Conservation (phyloP, 1,140 invertebrate species). For the Homarus americanus region DNA sequence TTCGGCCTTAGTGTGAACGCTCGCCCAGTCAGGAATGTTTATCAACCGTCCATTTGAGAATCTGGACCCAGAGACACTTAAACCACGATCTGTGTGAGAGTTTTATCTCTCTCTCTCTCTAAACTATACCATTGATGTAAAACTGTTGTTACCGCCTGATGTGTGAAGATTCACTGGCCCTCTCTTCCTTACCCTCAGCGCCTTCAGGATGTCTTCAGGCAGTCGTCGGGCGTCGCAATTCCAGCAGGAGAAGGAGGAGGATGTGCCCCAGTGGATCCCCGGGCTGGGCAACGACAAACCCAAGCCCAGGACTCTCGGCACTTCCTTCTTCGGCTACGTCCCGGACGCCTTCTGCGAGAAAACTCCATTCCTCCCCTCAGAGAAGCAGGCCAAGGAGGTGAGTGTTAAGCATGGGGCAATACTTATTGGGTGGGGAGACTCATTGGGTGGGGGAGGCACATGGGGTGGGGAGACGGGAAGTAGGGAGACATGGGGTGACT, state of each 20-base stretch:
- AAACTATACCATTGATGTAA: not conserved
- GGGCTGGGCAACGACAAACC: slow-evolving; percentile 76
- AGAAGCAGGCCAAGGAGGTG: slow-evolving; percentile 47
- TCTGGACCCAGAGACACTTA: no score
- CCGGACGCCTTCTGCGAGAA: slow-evolving; percentile 77
- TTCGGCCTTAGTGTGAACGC: no score
- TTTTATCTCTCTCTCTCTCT: no score
- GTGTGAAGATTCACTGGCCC: not conserved
- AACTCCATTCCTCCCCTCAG: slow-evolving; percentile 75
- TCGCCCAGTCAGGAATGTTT: no score
- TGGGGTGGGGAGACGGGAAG: not conserved
- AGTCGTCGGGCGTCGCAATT: slow-evolving; percentile 83
- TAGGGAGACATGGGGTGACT: not conserved
- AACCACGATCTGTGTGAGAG: not conserved
- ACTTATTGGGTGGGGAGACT: no score
- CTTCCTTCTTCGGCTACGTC: slow-evolving; percentile 77
- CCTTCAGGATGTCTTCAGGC: slow-evolving; percentile 76
- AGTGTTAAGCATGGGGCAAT: not conserved
- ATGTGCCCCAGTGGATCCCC: slow-evolving; percentile 80
- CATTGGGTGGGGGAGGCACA: not conserved
- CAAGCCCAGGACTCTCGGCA: slow-evolving; percentile 75
- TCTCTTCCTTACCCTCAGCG: not conserved
- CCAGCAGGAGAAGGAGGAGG: slow-evolving; percentile 82
- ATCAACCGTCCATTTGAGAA: no score
- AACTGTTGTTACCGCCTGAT: not conserved